A percentile compares a stretch with the other conserved stretches of the same genome.
phyloP scores from a whole-genome alignment of 2,888 invertebrate species.

The Dioctria linearis region DNA sequence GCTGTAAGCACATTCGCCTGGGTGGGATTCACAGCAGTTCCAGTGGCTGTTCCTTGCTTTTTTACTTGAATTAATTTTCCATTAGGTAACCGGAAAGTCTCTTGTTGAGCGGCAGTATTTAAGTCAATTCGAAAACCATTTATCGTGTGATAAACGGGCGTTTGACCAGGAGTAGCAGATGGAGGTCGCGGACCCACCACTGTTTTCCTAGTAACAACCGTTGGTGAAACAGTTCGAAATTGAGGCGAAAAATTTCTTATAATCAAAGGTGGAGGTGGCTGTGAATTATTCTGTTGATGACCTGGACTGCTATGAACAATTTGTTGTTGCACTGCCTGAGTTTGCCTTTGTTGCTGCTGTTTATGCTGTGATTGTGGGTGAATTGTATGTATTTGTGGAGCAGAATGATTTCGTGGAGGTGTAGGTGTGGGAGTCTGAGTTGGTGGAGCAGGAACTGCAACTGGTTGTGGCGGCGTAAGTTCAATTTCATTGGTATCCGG shows the following conservation, averaged over 20 bases:
- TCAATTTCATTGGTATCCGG: slow-evolving; percentile 64
- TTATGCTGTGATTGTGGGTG: neutral
- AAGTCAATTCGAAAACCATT: slow-evolving; percentile 70
- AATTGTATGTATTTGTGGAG: slow-evolving; percentile 14
- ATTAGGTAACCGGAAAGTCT: slow-evolving; percentile 70
- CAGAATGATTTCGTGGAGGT: slow-evolving; percentile 1
- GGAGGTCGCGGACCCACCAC: slow-evolving; percentile 59
- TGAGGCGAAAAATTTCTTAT: slow-evolving; percentile 66
- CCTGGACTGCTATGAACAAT: neutral
- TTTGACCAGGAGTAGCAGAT: slow-evolving; percentile 55
- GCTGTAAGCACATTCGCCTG: slow-evolving; percentile 47
- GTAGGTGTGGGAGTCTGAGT: slow-evolving; percentile 59
- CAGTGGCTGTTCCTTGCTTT: slow-evolving; percentile 63
- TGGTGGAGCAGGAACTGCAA: slow-evolving; percentile 60
- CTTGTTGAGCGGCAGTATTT: slow-evolving; percentile 70
- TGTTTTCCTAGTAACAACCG: slow-evolving; percentile 51
- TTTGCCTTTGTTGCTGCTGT: neutral
- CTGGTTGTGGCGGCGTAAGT: slow-evolving; percentile 57
- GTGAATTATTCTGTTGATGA: neutral
- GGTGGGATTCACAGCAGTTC: neutral
- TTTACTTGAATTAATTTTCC: slow-evolving; percentile 71
- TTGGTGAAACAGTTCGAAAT: slow-evolving; percentile 62
- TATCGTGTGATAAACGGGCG: slow-evolving; percentile 70
- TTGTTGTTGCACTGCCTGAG: neutral
- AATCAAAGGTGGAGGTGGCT: slow-evolving; percentile 66